Evolutionary conservation across 2,888 invertebrate genomes (phyloP).

Genomic region (Volucella zonaria): DNA sequence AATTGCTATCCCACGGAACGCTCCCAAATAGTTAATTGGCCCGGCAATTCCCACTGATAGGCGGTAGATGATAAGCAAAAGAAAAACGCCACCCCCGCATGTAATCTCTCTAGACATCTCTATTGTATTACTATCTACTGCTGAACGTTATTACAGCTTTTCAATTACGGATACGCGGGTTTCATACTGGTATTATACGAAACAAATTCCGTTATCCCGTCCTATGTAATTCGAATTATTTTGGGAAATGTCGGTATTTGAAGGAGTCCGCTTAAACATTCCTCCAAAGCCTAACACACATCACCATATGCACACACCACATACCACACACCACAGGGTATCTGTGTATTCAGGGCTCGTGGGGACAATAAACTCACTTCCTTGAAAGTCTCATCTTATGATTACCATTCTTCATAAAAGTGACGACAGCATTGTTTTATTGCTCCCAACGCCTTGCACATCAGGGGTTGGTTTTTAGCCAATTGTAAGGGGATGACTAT

Average conservation of each 20-base stretch:
- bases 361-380: conserved; percentile 46
- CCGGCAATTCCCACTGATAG: background rate
- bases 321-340: background rate
- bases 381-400: conserved; percentile 39
- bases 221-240: background rate
- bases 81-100: background rate
- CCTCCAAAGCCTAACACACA: background rate
- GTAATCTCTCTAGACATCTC: conserved; percentile 30
- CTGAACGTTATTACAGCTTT: conserved; percentile 28
- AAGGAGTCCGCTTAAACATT: background rate
- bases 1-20: conserved; percentile 13
- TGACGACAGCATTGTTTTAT: conserved; percentile 37
- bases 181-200: background rate
- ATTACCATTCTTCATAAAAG: conserved; percentile 40
- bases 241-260: background rate
- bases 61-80: background rate
- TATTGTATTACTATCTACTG: conserved; percentile 34
- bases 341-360: conserved; percentile 13
- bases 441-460: no score
- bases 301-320: background rate
- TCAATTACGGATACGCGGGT: conserved; percentile 30
- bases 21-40: conserved; percentile 6
- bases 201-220: conserved; percentile 8
- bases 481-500: background rate
- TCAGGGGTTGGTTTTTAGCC: background rate